Evolutionary conservation across 2,888 invertebrate genomes (phyloP), one percentile per base, ranked within the genome.

Genomic region (Xestia sexstrigata): DNA sequence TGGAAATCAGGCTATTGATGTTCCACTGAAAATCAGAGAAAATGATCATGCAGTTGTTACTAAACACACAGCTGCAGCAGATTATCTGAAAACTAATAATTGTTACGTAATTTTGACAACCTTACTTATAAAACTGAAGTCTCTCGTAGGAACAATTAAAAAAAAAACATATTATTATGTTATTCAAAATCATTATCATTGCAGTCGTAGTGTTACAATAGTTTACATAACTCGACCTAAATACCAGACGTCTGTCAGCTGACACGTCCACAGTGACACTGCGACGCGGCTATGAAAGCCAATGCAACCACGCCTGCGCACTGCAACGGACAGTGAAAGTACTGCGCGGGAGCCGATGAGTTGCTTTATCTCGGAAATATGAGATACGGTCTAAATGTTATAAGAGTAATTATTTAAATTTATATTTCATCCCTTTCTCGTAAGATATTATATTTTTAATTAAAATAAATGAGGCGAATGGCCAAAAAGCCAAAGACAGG

Each of bases 181-280:
- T 39, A 35, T 67, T 69, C 11, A 52, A 47, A 70, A 55, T 35
- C n/a, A 74, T 72, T 67, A 84, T 42, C n/a, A 70, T 65, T 52
- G 39, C 58, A 73, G 9, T 60, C n/a, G 13, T 42, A 73, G 30
- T 52, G 42, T 55, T 67, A 81, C 70, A 66, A 76, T 17, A 60
- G 69, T 63, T 87, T 85, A 83, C 76, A 87, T 83, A 88, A 87
- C 65, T 23, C 71, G 66, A 76, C 88, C 87, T 87, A 79, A 79
- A 84, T 88, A 66, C 68, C 70, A 70, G 67, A 79, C 71, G 75
- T 78, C 78, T 73, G 52, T 47, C 47, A 63, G 52, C 42, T 66
- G 58, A 60, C 85, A 83, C 79, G 74, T 79, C 70, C 26, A 52
- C 80, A 42, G 73, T 60, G 73, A 72, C 75, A 86, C 76, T 87